Evolutionary conservation across 2,888 invertebrate species (phyloP), one percentile per base, ranked within the genome.

Genomic region (Gandaritis pyraliata): DNA sequence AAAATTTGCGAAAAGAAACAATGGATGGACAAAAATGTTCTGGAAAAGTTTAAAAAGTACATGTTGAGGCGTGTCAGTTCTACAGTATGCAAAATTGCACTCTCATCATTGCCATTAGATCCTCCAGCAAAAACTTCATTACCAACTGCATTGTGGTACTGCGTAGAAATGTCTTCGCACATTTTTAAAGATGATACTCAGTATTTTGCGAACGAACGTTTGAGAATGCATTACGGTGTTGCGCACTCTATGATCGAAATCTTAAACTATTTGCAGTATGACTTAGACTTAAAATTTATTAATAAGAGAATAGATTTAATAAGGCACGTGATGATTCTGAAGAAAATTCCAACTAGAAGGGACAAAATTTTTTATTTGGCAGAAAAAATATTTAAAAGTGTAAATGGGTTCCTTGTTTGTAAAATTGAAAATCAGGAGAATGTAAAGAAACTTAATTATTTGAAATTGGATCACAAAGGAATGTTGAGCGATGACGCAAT

Each of bases 21-120:
- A 13, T 41, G 41, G 41, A 41, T 41, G 41, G 41, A 41, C 41
- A 41, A 16, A 41, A 41, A 41, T 16, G 41, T 41, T 10, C 10
- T 41, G 8, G 16, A 41, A 16, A 15, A 41, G 41, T 41, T 41
- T 15, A 41, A 41, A 10, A 41, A 41, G 8, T 41, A 41, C 10
- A 41, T 16, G 41, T 8, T 41, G 16, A 41, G 41, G 16, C 41
- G 41, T 41, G 6, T 41, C 13, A 41, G 41, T 41, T 13, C 16
- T 7, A 41, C 41, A 8, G 41, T 41, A 10, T 41, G 41, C 41
- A 41, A 16, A 10, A 41, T 41, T 15, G 16, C 15, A 16, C 15
- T 41, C 8, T 16, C 41, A 16, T 41, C 41, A n/a, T 41, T 41
- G 41, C 41, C 41, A 10, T 16, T 41, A 3, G 41, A 41, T 41